Conservation (phyloP, 2,888 invertebrate genomes). For the Pocota personata region DNA sequence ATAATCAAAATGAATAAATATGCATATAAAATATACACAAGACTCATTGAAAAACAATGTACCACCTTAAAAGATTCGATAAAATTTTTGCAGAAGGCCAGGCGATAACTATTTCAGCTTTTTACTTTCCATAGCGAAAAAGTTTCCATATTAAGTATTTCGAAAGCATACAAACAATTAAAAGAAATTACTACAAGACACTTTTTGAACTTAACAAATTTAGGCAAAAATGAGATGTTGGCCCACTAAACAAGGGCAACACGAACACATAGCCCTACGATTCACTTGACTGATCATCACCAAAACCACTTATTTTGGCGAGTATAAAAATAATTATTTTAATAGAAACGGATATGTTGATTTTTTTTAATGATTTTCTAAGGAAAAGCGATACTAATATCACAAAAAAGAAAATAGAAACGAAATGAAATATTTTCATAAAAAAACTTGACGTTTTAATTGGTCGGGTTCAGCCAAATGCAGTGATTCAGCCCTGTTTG, state of each 20-base stretch:
- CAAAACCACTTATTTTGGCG: slow-evolving; percentile 22
- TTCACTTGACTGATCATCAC: slow-evolving; percentile 49
- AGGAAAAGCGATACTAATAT: slow-evolving; percentile 37
- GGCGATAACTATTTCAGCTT: slow-evolving; percentile 11
- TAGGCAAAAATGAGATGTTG: slow-evolving; percentile 44
- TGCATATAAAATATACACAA: too few species aligned
- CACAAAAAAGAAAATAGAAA: slow-evolving; percentile 50
- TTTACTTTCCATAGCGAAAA: slow-evolving; percentile 33
- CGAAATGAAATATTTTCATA: slow-evolving; percentile 51
- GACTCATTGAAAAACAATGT: slow-evolving; percentile 35
- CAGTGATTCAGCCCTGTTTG: slow-evolving; percentile 7
- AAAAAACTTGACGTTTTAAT: slow-evolving; percentile 55
- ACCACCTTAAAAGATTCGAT: slow-evolving; percentile 35
- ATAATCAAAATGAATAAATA: slow-evolving; percentile 41
- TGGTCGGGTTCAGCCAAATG: slow-evolving; percentile 44
- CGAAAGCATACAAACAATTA: slow-evolving; percentile 35
- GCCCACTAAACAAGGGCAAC: slow-evolving; percentile 60
- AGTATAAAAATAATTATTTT: background rate
- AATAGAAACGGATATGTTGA: background rate
- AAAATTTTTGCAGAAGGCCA: slow-evolving; percentile 31
- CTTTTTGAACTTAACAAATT: slow-evolving; percentile 42
- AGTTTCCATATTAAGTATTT: slow-evolving; percentile 28
- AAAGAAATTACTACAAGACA: slow-evolving; percentile 29
- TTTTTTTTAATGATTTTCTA: slow-evolving; percentile 12
- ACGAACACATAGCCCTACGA: slow-evolving; percentile 50